Conservation (phyloP, 2,113 vertebrate genomes). For the Coptodon rendalli region DNA sequence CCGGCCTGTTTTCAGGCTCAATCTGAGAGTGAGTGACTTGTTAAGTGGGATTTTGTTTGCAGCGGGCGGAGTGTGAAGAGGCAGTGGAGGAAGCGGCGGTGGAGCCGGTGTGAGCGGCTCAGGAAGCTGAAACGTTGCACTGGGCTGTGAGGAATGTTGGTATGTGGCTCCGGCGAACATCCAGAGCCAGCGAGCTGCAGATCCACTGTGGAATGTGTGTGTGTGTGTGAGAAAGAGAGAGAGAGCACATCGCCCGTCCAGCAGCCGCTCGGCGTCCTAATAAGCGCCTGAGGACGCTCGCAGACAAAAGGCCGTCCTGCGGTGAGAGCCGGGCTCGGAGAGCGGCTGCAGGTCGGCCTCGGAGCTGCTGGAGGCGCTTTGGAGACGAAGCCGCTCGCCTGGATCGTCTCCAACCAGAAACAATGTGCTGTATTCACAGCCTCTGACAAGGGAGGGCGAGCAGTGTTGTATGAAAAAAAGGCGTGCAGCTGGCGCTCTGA, state of each 20-base stretch:
- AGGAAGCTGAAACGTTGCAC: constrained; percentile 44
- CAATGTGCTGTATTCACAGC: constrained; percentile 64
- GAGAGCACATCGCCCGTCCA: constrained; percentile 13
- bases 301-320: constrained; percentile 9
- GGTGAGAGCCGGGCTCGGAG: constrained; percentile 4
- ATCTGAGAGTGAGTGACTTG: constrained; percentile 26
- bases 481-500: constrained; percentile 38
- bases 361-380: constrained; percentile 43
- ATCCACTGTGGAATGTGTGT: constrained; percentile 52
- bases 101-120: constrained; percentile 20
- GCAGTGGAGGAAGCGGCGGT: background rate
- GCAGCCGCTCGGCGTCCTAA: constrained; percentile 32
- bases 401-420: constrained; percentile 60
- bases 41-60: constrained; percentile 36
- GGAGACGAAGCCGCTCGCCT: constrained; percentile 55
- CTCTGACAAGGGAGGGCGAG: constrained; percentile 6
- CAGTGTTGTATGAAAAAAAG: background rate
- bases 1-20: constrained; percentile 3
- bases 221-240: background rate
- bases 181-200: constrained; percentile 38
- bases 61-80: constrained; percentile 11
- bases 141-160: constrained; percentile 57
- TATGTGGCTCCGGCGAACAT: constrained; percentile 47
- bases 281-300: constrained; percentile 11
- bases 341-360: constrained; percentile 42